Base-by-base conservation (phyloP, 2,888 invertebrate species). In the Pharmacophagus antenor region DNA sequence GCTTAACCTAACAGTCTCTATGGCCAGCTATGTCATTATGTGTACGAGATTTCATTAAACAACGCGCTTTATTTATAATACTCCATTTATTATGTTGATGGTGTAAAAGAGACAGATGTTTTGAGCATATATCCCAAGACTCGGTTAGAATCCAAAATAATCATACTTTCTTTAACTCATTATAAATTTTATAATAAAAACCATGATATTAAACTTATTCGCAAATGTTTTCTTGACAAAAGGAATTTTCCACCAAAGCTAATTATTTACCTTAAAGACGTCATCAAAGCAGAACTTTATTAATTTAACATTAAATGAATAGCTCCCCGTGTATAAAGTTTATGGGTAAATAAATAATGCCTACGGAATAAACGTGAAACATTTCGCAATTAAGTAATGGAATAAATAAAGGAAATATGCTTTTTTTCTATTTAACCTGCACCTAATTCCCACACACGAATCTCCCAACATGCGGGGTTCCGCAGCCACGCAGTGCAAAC, bases 301-400 rank as follows among this genome's bases (percentile, higher is more conserved):
- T n/a, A 21, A 47, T 47, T 22, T 47, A 22, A 22, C 22, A 15
- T 21, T 47, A 6, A 44, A 47, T 22, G 47, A 47, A 42, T n/a
- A 15, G 42, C n/a, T 17, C 42, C 17, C 7, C 17, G 17, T 15
- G 42, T 6, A 15, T 17, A 41, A 8, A 41, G 25, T 50, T 56
- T 23, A 15, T 4, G 8, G 20, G 27, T 44, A 46, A 50, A 50
- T 27, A 58, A 51, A 51, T 46, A 42, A 42, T 42, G 17, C 21
- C 17, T 22, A 7, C 20, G 23, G 42, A 18, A 41, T 10, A 55
- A 37, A 56, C 18, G 56, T 56, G 46, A 52, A 51, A 21, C 48
- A 46, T 56, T 48, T 61, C 41, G 61, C 61, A 61, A 61, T 61
- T 61, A 61, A 52, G 61, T 61, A 61, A 61, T 61, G 56, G 51